Evolutionary conservation across 2,797 vertebrate genomes (phyloP), one percentile per base, ranked within the genome.

Genomic region (Acanthurus leucopareius): DNA sequence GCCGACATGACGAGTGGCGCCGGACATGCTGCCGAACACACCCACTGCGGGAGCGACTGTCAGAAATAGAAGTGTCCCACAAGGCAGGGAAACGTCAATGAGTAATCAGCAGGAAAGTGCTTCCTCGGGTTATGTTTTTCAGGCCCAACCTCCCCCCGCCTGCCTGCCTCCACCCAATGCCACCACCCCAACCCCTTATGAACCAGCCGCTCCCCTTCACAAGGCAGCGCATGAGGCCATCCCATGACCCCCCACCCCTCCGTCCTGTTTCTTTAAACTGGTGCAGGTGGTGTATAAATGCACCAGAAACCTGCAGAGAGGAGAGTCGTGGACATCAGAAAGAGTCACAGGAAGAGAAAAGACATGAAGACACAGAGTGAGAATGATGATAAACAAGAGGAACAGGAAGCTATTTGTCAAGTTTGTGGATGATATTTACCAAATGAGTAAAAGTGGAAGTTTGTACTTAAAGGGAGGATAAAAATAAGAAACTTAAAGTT

Each of bases 101-200:
- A 92, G 82, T 87, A 93, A 95, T 93, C 90, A 89, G 92, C 75
- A 56, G 85, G 84, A 91, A 90, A 90, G 73, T 77, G 75, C 73
- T n/a, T 90, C 91, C 86, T 78, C 45, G 65, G 89, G 92, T 89
- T 73, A 79, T 79, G 82, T 85, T 85, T 84, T 85, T 75, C 83
- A 86, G 68, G 80, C 77, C 75, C 80, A 44, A 59, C 69, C 80
- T n/a, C n/a, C n/a, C n/a, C n/a, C n/a, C n/a, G n/a, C n/a, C n/a
- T n/a, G n/a, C n/a, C n/a, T n/a, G n/a, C n/a, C n/a, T n/a, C n/a
- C n/a, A n/a, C n/a, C n/a, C n/a, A n/a, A n/a, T n/a, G n/a, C n/a
- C n/a, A n/a, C n/a, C n/a, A n/a, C 38, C 83, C 85, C 75, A 76
- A 78, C 78, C 69, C 58, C 62, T 65, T 32, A 48, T 57, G 77